Base-by-base conservation (phyloP, 2,888 invertebrate genomes). In the Chirona hameri region DNA sequence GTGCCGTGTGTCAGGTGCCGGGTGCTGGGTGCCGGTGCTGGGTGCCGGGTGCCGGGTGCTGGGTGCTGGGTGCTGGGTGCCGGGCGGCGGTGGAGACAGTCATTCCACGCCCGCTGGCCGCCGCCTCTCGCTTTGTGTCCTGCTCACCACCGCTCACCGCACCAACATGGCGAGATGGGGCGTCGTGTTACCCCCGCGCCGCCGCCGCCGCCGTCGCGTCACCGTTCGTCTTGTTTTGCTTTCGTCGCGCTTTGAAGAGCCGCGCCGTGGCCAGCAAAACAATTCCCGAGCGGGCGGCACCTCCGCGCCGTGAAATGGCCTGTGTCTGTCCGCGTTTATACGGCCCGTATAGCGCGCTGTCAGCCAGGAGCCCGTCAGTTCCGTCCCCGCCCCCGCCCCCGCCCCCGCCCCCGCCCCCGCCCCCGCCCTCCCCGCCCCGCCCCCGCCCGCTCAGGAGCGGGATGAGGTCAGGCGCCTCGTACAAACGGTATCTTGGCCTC, bases 261-360 rank as follows among this genome's bases (percentile, higher is more conserved):
- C 14, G 5, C 72, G 72, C 18, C 31, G 3, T 52, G 31, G 31
- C 9, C 21, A 10, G 76, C 24, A 76, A n/a, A 76, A 76, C 76
- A 76, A 27, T 12, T 24, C 18, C 7, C 10, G 39, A 76, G 7
- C 24, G 39, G 4, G 24, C 46, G 10, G 76, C 18, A n/a, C n/a
- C 7, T 9, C 76, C 4, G 5, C 76, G 24, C 24, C 46, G 24
- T 72, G 31, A 31, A 72, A 46, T 76, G 7, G 76, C 18, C 76
- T 76, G n/a, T n/a, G 76, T 72, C 76, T 76, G 46, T 24, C 39
- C 76, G 24, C 46, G 76, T 46, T n/a, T 76, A 76, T 76, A 76
- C 24, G 46, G 39, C 21, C 9, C 76, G 76, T 76, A 76, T 76
- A 76, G 46, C 27, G 39, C 76, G 76, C 4, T 46, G 76, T 15